A percentile compares a stretch with the other conserved stretches of the same genome.
These are phyloP conservation scores for Heliangelus exortis DNA, from an alignment of 2,797 vertebrate genomes.

Conservation along the genomic window DNA sequence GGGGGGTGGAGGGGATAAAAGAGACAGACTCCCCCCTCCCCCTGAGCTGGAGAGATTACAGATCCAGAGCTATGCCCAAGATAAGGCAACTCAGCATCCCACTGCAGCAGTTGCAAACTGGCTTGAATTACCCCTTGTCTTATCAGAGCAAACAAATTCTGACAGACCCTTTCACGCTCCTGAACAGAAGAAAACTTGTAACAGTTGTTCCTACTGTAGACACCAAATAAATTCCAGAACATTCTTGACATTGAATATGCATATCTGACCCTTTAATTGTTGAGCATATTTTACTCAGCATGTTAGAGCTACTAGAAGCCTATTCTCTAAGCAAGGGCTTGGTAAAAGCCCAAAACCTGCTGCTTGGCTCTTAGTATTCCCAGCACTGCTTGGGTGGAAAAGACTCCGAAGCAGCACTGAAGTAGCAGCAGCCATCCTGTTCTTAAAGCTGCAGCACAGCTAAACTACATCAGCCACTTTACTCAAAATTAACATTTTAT, in stretches of 20 bases:
- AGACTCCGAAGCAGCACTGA: not conserved
- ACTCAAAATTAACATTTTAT: not conserved
- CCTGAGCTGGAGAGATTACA: not conserved
- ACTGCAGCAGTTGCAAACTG: not conserved
- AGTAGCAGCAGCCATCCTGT: not conserved
- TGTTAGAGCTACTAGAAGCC: not conserved
- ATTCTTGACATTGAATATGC: not conserved
- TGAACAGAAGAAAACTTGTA: not conserved
- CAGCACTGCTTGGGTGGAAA: conserved; percentile 4
- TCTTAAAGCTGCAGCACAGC: not conserved
- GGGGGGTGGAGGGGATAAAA: not conserved
- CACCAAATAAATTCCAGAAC: conserved; percentile 19
- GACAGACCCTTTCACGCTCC: not conserved
- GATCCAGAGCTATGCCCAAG: not conserved
- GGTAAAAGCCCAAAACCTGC: conserved; percentile 16
- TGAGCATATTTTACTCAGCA: not conserved
- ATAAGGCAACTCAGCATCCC: not conserved
- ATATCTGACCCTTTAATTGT: conserved; percentile 19
- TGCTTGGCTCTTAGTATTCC: conserved; percentile 3
- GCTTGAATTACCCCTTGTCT: not conserved
- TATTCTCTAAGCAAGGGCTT: conserved; percentile 31
- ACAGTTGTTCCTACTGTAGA: not conserved
- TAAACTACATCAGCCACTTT: not conserved
- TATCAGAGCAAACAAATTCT: not conserved
- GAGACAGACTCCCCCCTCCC: not conserved